Conservation (phyloP, 1,140 invertebrate species). For the Hyphantria cunea region DNA sequence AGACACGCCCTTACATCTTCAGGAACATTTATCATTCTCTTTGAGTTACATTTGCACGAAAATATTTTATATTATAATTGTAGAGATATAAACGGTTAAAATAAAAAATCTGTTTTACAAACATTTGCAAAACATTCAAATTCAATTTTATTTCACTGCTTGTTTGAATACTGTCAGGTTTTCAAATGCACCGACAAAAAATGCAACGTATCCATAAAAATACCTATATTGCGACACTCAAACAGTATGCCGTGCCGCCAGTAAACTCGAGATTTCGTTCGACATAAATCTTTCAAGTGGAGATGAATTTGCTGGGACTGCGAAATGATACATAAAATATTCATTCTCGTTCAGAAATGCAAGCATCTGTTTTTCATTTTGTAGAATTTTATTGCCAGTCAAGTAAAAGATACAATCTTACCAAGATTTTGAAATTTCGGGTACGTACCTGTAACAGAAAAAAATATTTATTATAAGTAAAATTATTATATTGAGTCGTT, state of each 20-base stretch:
- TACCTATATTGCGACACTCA: slow-evolving; percentile 49
- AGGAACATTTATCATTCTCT: no score
- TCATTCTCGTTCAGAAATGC: slow-evolving; percentile 67
- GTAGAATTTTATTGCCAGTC: slow-evolving; percentile 16
- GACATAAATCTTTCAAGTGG: slow-evolving; percentile 75
- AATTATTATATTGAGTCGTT: no score
- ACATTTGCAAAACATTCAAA: no score
- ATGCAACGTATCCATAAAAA: slow-evolving; percentile 45
- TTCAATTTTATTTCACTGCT: no score
- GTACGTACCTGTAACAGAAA: slow-evolving; percentile 24
- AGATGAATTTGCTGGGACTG: slow-evolving; percentile 68
- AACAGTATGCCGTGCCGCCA: slow-evolving; percentile 46
- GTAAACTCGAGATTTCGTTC: slow-evolving; percentile 67
- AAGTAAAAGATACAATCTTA: not conserved
- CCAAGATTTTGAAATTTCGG: not conserved
- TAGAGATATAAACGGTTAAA: no score
- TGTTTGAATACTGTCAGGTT: no score
- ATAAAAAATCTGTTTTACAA: no score
- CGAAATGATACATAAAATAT: slow-evolving; percentile 78
- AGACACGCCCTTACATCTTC: no score
- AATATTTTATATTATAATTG: no score
- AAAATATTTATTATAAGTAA: slow-evolving; percentile 4
- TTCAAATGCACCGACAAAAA: slow-evolving; percentile 37
- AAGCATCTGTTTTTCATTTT: slow-evolving; percentile 63
- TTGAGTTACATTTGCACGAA: no score